A percentile compares a stretch with the other conserved stretches of the same genome.
These are phyloP conservation scores for Rhysida immarginata DNA, from an alignment of 1,140 invertebrate species.

Conservation along the genomic window DNA sequence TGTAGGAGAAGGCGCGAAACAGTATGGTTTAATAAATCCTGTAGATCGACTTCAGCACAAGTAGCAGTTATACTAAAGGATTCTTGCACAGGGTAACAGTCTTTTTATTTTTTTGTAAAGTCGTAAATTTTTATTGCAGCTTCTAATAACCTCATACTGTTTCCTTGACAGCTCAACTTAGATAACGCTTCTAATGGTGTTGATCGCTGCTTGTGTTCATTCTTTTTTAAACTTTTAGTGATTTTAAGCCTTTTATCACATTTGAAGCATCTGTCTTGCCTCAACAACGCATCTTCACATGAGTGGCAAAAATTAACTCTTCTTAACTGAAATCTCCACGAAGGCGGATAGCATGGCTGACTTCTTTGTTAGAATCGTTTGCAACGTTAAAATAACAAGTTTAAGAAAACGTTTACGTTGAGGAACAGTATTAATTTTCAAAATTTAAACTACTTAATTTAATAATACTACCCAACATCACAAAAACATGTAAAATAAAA, in stretches of 20 bases:
- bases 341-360: too few species aligned
- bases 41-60: slow-evolving; percentile 18
- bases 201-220: background rate
- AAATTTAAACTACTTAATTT: too few species aligned
- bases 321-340: background rate
- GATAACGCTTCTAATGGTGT: slow-evolving; percentile 1
- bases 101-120: slow-evolving; percentile 16
- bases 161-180: slow-evolving; percentile 1
- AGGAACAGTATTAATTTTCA: too few species aligned
- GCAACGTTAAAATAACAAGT: too few species aligned
- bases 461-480: too few species aligned
- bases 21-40: slow-evolving; percentile 18
- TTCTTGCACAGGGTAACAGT: slow-evolving; percentile 11
- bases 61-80: slow-evolving; percentile 15
- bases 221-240: background rate
- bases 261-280: slow-evolving; percentile 1
- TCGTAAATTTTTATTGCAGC: slow-evolving; percentile 5
- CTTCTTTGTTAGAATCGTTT: too few species aligned
- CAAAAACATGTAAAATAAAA: too few species aligned
- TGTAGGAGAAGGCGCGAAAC: slow-evolving; percentile 14
- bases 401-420: too few species aligned
- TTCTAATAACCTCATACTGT: slow-evolving; percentile 4
- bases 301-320: background rate
- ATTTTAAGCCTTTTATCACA: background rate
- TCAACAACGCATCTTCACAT: background rate